Conservation (phyloP, 2,797 vertebrate species). For the Periophthalmus magnuspinnatus region DNA sequence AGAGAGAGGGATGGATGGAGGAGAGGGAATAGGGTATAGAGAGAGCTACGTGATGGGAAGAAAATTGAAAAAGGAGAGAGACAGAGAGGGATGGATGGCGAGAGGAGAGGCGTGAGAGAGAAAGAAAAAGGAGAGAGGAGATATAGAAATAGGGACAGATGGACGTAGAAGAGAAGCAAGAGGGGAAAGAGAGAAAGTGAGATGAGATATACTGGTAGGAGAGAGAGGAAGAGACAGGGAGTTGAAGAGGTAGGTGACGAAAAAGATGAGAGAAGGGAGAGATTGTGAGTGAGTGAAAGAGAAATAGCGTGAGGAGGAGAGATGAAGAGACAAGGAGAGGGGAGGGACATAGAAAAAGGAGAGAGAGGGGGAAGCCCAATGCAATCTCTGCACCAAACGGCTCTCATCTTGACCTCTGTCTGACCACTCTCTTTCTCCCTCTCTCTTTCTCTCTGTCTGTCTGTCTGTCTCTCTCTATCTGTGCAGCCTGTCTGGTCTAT, state of each 20-base stretch:
- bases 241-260: neutral
- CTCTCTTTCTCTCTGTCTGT: constrained; percentile 25
- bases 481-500: constrained; percentile 43
- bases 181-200: no score
- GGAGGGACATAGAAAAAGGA: neutral
- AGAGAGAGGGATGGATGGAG: neutral
- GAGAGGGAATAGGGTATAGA: neutral
- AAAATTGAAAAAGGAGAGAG: no score
- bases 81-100: no score
- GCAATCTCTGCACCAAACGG: constrained; percentile 37
- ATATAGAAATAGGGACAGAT: no score
- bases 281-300: neutral
- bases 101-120: no score
- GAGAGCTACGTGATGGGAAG: no score
- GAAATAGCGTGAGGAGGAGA: no score
- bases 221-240: neutral
- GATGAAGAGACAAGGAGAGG: no score
- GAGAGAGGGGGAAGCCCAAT: constrained; percentile 25
- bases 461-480: constrained; percentile 36
- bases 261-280: neutral
- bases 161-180: no score
- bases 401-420: constrained; percentile 25
- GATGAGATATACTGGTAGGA: neutral
- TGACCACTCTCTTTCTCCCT: constrained; percentile 23
- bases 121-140: no score